Conservation (phyloP, 1,140 invertebrate species). For the Scaptodrosophila lebanonensis region DNA sequence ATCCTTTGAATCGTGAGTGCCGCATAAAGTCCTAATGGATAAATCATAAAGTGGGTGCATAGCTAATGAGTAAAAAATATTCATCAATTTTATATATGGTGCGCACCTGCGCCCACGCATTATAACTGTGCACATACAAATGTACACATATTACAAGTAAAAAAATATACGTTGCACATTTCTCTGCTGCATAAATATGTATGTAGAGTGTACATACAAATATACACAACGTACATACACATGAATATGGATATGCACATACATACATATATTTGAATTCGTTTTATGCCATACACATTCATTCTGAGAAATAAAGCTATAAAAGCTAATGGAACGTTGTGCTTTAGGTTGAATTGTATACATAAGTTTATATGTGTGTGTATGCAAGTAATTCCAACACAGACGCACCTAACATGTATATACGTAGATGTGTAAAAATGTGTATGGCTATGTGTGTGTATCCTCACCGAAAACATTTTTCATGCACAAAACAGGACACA, state of each 20-base stretch:
- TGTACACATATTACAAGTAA: neutral
- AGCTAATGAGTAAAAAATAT: no score
- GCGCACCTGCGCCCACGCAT: no score
- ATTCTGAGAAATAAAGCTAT: no score
- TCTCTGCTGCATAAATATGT: neutral
- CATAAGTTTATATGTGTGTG: neutral
- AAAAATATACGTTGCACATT: neutral
- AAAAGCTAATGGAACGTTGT: no score
- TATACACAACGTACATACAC: neutral
- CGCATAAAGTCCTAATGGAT: no score
- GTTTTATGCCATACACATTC: neutral
- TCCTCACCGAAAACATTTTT: conserved; percentile 2
- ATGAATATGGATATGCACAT: conserved; percentile 8
- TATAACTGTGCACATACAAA: no score
- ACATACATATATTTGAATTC: conserved; percentile 14
- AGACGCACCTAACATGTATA: neutral
- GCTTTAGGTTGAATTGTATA: no score
- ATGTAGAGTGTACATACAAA: neutral
- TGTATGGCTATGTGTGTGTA: neutral
- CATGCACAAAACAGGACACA: neutral
- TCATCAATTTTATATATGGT: no score
- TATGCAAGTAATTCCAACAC: neutral
- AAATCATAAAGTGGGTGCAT: neutral
- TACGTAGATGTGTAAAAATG: neutral
- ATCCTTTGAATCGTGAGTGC: no score